These are phyloP conservation scores for Escarpia spicata DNA, from an alignment of 2,888 invertebrate species.

Conservation along the genomic window DNA sequence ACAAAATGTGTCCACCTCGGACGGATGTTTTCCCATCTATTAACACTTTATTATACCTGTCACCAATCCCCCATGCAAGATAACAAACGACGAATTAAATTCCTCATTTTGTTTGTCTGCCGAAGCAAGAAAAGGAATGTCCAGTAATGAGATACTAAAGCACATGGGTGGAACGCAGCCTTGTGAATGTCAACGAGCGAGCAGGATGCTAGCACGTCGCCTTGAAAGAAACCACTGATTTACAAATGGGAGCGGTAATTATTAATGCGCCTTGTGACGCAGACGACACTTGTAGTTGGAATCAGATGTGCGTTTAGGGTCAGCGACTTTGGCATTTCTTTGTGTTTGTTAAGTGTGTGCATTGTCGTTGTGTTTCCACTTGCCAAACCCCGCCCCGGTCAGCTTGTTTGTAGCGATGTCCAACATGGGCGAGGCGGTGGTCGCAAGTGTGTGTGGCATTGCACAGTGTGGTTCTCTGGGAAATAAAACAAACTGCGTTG, in stretches of 20 bases:
- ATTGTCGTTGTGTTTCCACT: neutral
- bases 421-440: neutral
- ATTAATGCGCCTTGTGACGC: neutral
- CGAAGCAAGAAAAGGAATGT: neutral
- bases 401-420: neutral
- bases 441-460: neutral
- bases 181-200: neutral
- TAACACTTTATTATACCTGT: neutral
- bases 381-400: neutral
- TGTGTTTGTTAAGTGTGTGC: neutral
- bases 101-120: neutral
- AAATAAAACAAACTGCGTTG: neutral
- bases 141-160: neutral
- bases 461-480: neutral
- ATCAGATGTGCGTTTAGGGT: neutral
- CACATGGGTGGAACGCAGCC: neutral
- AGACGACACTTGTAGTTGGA: neutral
- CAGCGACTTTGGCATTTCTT: neutral
- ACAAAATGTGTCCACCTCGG: neutral
- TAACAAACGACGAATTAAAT: too few species aligned
- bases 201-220: neutral
- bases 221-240: slow-evolving; percentile 1
- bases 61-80: too few species aligned
- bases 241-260: neutral
- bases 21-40: neutral